These are phyloP conservation scores for Xiphorhynchus erythropygius DNA, from an alignment of 2,797 vertebrate species.

Conservation along the genomic window DNA sequence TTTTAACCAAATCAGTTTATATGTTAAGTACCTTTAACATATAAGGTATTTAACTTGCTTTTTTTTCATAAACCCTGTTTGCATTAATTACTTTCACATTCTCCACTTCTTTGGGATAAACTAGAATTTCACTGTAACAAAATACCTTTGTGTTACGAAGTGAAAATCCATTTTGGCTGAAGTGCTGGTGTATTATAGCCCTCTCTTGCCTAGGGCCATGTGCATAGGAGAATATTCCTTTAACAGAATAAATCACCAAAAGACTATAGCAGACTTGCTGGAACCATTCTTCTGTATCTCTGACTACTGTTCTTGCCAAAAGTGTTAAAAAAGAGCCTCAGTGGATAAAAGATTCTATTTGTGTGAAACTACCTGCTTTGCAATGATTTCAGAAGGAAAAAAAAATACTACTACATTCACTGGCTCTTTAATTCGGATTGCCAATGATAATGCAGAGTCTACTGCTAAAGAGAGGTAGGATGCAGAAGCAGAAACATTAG, in stretches of 20 bases:
- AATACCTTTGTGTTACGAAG: conserved; percentile 13
- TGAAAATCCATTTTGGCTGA: conserved; percentile 39
- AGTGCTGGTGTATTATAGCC: conserved; percentile 15
- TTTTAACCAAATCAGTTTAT: neutral
- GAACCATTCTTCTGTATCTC: conserved; percentile 54
- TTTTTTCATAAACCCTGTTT: neutral
- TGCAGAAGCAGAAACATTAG: conserved; percentile 79
- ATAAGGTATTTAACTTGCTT: neutral
- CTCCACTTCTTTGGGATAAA: neutral
- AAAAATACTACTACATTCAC: conserved; percentile 50
- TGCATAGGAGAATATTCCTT: conserved; percentile 28
- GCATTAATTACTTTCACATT: neutral
- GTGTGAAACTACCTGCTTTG: conserved; percentile 75
- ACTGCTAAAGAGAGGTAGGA: conserved; percentile 72
- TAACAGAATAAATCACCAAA: conserved; percentile 61
- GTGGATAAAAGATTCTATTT: conserved; percentile 58
- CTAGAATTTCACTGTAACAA: neutral
- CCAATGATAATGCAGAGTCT: conserved; percentile 75
- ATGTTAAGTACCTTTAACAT: neutral
- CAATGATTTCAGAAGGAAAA: conserved; percentile 80
- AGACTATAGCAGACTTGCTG: conserved; percentile 41
- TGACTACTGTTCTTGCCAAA: conserved; percentile 59
- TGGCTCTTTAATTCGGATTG: conserved; percentile 80
- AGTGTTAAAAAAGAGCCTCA: conserved; percentile 47
- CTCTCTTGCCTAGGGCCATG: conserved; percentile 50